Evolutionary conservation across 2,888 invertebrate genomes (phyloP).

Genomic region (Bombylius major): DNA sequence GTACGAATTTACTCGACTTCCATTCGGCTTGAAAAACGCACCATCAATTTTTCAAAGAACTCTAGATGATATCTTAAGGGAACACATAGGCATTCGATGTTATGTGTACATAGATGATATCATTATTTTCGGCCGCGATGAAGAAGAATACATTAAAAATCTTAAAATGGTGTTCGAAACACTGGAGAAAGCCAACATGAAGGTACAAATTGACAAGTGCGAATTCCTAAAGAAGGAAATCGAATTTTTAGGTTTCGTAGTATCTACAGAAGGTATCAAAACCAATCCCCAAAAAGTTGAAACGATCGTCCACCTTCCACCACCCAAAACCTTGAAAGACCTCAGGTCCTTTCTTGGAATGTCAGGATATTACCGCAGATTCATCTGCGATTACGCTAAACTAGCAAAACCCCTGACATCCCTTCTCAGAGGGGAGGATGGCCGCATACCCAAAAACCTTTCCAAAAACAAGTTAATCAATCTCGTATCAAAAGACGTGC

Average conservation of each 20-base stretch:
- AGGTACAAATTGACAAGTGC: conserved; percentile 13
- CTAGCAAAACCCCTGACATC: conserved; percentile 16
- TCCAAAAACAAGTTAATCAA: conserved; percentile 9
- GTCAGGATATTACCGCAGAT: conserved; percentile 15
- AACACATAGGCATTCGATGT: conserved; percentile 6
- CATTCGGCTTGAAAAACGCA: conserved; percentile 7
- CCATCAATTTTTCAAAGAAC: conserved; percentile 9
- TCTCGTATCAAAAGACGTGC: neutral
- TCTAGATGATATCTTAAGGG: conserved; percentile 5
- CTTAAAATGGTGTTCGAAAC: conserved; percentile 2
- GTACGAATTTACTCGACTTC: conserved; percentile 8
- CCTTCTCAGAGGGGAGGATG: too few relatives aligned
- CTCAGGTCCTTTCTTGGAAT: conserved; percentile 13
- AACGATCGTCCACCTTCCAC: conserved; percentile 14
- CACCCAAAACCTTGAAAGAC: conserved; percentile 13
- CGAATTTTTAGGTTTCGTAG: conserved; percentile 24
- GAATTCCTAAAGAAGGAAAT: conserved; percentile 21
- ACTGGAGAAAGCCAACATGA: conserved; percentile 7
- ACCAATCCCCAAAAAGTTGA: conserved; percentile 18
- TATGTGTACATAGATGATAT: conserved; percentile 11
- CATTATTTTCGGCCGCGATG: conserved; percentile 6
- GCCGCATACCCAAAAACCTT: neutral
- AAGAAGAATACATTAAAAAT: conserved; percentile 7
- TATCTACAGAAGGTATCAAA: conserved; percentile 17
- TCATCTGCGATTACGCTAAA: conserved; percentile 14